Base-by-base conservation (phyloP, 1,140 invertebrate genomes). In the Drosophila murphyi region DNA sequence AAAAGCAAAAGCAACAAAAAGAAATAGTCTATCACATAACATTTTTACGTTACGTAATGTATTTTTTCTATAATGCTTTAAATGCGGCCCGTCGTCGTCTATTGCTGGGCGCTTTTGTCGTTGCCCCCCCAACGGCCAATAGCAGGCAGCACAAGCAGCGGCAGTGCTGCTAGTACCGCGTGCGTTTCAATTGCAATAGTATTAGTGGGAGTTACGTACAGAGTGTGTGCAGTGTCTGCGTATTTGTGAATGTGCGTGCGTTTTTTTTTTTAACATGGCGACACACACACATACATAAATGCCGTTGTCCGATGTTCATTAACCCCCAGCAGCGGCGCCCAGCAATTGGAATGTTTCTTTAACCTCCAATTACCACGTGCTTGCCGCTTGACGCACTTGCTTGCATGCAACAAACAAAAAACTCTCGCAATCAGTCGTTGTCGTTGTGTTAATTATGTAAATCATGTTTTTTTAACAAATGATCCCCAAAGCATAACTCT, bases 321-420 rank as follows among this genome's bases (percentile, higher is more conserved):
- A 80, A 88, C 83, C 83, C 82, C 83, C 51, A 54, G 72, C 63
- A 54, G 41, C 56, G 68, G 43, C 32, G 43, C 74, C 67, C 47
- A 43, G 54, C 52, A 20, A 63, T 73, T 76, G 52, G 56, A 74
- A 28, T 78, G 76, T 68, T 69, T 85, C 61, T 78, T 91, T 91
- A 88, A 90, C 88, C 88, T 91, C 81, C 88, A 90, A 90, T 91
- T 83, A 91, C 74, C 88, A 90, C 88, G 88, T 90, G 88, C 77
- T 80, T 67, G 62, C 41, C 69, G 47, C 85, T 43, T 47, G 73
- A 72, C 51, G 55, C 61, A 43, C 32, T 52, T 75, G 67, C 32
- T 52, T 75, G 67, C 60, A 76, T 60, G 72, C 83, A 89, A 55
- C 64, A 79, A 70, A 69, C 51, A 76, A 57, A 48, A 71, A 64